Percentiles rank a stretch among this genome's conserved stretches.
phyloP scores from a whole-genome alignment of 2,888 invertebrate species.

The Actias luna region DNA sequence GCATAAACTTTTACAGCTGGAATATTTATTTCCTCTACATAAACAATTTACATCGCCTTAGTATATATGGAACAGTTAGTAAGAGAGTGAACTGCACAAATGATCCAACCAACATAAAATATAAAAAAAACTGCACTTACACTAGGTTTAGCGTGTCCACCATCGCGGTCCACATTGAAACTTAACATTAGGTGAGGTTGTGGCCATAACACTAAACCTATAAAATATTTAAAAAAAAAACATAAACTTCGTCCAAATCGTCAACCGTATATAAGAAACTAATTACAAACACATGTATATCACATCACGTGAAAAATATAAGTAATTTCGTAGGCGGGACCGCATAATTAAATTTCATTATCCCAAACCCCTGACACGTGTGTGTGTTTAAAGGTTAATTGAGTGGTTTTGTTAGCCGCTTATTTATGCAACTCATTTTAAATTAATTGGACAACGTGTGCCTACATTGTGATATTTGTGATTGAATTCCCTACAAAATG shows the following conservation, averaged over 20 bases:
- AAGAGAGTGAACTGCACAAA: too few species aligned
- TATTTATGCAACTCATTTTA: background rate
- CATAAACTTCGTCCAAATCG: too few species aligned
- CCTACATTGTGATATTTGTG: slow-evolving; percentile 6
- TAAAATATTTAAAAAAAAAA: background rate
- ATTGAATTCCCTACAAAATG: slow-evolving; percentile 27
- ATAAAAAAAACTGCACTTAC: too few species aligned
- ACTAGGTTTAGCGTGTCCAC: too few species aligned
- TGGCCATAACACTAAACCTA: too few species aligned
- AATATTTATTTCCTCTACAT: slow-evolving; percentile 2
- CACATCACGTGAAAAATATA: background rate
- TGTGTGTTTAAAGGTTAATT: slow-evolving; percentile 5
- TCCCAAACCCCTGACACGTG: background rate
- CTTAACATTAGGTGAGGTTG: too few species aligned
- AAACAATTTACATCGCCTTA: background rate
- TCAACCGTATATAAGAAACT: background rate
- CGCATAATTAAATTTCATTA: slow-evolving; percentile 1
- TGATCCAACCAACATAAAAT: too few species aligned
- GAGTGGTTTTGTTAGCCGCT: background rate
- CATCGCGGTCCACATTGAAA: too few species aligned
- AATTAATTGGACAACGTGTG: background rate
- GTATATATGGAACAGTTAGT: background rate
- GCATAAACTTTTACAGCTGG: too few species aligned
- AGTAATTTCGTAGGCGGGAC: background rate
- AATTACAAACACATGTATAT: background rate